Base-by-base conservation (phyloP, 1,140 invertebrate species). In the Saccostrea glomerata region DNA sequence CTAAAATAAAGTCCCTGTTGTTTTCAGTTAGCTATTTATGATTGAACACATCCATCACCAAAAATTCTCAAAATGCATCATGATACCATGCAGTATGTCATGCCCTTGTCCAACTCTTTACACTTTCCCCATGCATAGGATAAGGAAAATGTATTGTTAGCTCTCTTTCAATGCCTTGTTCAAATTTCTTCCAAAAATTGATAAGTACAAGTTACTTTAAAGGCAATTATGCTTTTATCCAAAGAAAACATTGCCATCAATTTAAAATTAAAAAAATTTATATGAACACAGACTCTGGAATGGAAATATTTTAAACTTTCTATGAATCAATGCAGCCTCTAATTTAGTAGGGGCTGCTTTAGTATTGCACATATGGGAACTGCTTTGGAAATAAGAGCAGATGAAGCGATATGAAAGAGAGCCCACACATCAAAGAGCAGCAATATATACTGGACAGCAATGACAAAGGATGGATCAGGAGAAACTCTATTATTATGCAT, bases 11-110 rank as follows among this genome's bases (percentile, higher is more conserved):
- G 25, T 25, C 25, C 25, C 17, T 77, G 9, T 30, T 77, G n/a
- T 15, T 11, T 77, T 30, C 23, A 30, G 70, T 77, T 77, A 77
- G 70, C 25, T 86, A 86, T 86, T 54, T 70, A n/a, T n/a, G 47
- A 1, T 3, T 47, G 55, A 70, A 86, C 85, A 86, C 63, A 86
- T 63, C 85, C 85, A 86, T 86, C 85, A 86, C 85, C 85, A 86
- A 70, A 85, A 70, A 70, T 70, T 70, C 63, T 86, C 70, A 63
- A 86, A 86, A 86, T 86, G 70, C 70, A 86, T 63, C 85, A 86
- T 86, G 85, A 70, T 70, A 70, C 60, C 85, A 86, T 86, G 85
- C 85, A 86, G 66, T 70, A 86, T 86, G 56, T 56, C 85, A 47
- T 70, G 60, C 47, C 85, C 85, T 70, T 36, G 85, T 70, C 85